Evolutionary conservation across 2,888 invertebrate species (phyloP).

Genomic region (Synergus gifuensis): DNA sequence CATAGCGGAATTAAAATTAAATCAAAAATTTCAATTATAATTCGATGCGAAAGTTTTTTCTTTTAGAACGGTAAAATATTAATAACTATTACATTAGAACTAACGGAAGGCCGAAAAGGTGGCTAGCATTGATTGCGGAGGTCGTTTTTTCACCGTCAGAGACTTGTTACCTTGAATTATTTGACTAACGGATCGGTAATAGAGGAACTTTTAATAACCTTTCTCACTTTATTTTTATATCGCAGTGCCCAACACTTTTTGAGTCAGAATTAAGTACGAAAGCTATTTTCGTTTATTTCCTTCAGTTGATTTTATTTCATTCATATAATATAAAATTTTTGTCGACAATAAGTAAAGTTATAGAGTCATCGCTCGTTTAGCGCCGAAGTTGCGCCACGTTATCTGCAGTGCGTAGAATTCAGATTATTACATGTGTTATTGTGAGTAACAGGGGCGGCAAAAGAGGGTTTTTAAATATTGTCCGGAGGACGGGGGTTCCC

Average conservation of each 20-base stretch:
- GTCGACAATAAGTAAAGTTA: neutral
- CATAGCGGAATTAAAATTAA: conserved; percentile 24
- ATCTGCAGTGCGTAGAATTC: conserved; percentile 71
- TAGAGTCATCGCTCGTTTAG: conserved; percentile 22
- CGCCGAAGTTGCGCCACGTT: conserved; percentile 74
- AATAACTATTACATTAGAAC: neutral
- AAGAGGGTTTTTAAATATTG: conserved; percentile 52
- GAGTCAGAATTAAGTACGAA: conserved; percentile 33
- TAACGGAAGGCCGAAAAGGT: conserved; percentile 48
- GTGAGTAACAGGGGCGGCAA: conserved; percentile 62
- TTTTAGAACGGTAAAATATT: neutral
- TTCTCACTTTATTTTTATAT: neutral
- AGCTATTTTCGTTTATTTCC: neutral
- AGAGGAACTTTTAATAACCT: conserved; percentile 6
- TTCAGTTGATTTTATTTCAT: neutral
- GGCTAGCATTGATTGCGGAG: conserved; percentile 76
- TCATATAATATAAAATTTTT: neutral
- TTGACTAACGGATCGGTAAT: conserved; percentile 41
- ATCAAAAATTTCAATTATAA: neutral
- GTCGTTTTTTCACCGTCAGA: conserved; percentile 75
- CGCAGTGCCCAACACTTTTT: conserved; percentile 27
- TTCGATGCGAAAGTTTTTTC: neutral
- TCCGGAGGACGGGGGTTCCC: conserved; percentile 17
- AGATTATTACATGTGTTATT: conserved; percentile 64
- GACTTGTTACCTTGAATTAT: conserved; percentile 76